These are phyloP conservation scores for Buathra laborator DNA, from an alignment of 2,888 invertebrate species.

Conservation along the genomic window DNA sequence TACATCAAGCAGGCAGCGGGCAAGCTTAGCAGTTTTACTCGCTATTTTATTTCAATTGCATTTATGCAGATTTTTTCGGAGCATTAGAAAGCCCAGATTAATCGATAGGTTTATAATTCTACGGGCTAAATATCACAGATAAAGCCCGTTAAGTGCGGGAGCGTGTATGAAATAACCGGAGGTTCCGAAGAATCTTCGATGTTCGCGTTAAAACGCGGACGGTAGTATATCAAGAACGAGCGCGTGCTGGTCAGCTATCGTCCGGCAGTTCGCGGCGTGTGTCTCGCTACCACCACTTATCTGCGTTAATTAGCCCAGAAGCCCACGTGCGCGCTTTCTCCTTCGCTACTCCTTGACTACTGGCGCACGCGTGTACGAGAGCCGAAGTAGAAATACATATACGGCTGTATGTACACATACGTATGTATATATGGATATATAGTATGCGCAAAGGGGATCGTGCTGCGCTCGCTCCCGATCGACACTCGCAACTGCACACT, in stretches of 20 bases:
- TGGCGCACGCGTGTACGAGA: constrained; percentile 25
- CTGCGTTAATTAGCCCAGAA: constrained; percentile 78
- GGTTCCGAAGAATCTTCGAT: constrained; percentile 56
- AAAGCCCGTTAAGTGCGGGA: constrained; percentile 23
- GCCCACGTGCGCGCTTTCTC: constrained; percentile 81
- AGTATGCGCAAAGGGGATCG: constrained; percentile 40
- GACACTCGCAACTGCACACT: constrained; percentile 68
- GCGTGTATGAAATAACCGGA: constrained; percentile 23
- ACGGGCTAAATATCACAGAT: constrained; percentile 5
- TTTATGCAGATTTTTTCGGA: constrained; percentile 9
- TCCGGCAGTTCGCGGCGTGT: constrained; percentile 53
- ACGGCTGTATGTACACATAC: constrained; percentile 56
- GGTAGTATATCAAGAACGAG: constrained; percentile 44
- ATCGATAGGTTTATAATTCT: constrained; percentile 39
- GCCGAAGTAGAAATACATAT: constrained; percentile 54
- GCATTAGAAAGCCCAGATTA: constrained; percentile 61
- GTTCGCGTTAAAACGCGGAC: constrained; percentile 51
- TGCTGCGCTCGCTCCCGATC: constrained; percentile 60
- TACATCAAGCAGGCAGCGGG: neutral
- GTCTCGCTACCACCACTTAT: constrained; percentile 46
- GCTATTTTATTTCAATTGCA: constrained; percentile 28
- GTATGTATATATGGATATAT: neutral
- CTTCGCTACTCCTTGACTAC: constrained; percentile 62
- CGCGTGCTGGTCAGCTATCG: constrained; percentile 66
- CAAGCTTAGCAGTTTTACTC: neutral